Base-by-base conservation (phyloP, 1,140 invertebrate species). In the Pteromalus puparum region DNA sequence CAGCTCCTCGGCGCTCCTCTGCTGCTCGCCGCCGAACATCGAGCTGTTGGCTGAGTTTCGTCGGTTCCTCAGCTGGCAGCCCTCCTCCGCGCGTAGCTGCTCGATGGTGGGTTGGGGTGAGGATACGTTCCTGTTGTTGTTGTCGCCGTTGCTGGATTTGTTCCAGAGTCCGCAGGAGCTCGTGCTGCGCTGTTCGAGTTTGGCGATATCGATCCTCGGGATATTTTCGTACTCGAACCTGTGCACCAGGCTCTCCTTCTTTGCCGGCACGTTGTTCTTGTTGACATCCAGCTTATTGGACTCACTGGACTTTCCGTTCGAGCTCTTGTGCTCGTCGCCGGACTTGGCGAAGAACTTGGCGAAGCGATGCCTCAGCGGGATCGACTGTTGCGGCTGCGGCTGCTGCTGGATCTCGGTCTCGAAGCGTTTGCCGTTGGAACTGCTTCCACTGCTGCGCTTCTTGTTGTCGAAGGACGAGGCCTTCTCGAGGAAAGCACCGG, bases 151-250 rank as follows among this genome's bases (percentile, higher is more conserved):
- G 86, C 78, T 13, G 18, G 21, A n/a, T 21, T 61, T 61, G 53
- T 81, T 83, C 87, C 18, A 83, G 80, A 30, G 72, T 84, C 74
- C 86, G 88, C 15, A 88, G n/a, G 42, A 85, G 87, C 75, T 74
- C 18, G 13, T 88, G 72, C 46, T 89, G 89, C 80, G 28, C 38
- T 92, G 92, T 18, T 93, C 92, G 9, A 93, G 67, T 46, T 90
- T 92, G 2, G 91, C 89, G 9, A 93, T 81, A 26, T 93, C 92
- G 81, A 93, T 92, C n/a, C 92, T 87, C 0, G 92, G 92, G 34
- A 93, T 93, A 74, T 93, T 93, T 67, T 93, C 92, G 48, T 93
- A 93, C 3, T 93, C 92, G 73, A 89, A 93, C 81, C 88, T 90
- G 18, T 86, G 89, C 24, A 12, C 61, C n/a, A 77, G 53, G 5